Evolutionary conservation across 2,113 vertebrate genomes (phyloP), one percentile per base, ranked within the genome.

Genomic region (Anarrhichthys ocellatus): DNA sequence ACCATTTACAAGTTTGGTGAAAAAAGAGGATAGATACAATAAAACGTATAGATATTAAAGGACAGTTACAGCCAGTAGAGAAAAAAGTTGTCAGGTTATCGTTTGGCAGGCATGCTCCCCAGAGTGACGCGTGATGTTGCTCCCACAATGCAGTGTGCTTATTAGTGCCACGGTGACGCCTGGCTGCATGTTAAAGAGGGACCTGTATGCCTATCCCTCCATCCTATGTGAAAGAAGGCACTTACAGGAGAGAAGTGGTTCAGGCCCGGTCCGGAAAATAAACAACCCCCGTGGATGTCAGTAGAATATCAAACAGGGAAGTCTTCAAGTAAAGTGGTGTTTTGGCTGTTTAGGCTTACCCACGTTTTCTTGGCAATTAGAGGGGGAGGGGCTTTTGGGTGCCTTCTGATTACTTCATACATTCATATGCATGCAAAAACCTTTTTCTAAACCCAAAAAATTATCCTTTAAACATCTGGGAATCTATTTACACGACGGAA

Each of bases 151-250:
- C 89, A 87, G 88, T 92, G 91, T 91, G 90, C 91, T 91, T 87
- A 76, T 85, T 58, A 6, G 73, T 82, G 82, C 69, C 64, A 32
- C 15, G 65, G 84, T 91, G 81, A 74, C 42, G 20, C 46, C 34
- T 59, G 65, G 88, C 91, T 89, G 86, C 86, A 83, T 88, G 70
- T 86, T 61, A 44, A 78, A 86, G 78, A 84, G 85, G 83, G 79
- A 67, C 90, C 85, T 87, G 81, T 84, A 87, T 86, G 91, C 89
- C 90, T 80, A 82, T 93, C 87, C 84, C 90, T 89, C 67, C 68
- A 82, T 85, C 64, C 87, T 86, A 56, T 84, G 92, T 88, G 87
- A 86, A 90, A 93, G 88, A 94, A 94, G 93, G 94, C 94, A 94
- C 93, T 94, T 93, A 82, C 90, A 92, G 92, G 89, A 92, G 89